These are phyloP conservation scores for Netelia virgata DNA, from an alignment of 2,888 invertebrate species.

Conservation along the genomic window DNA sequence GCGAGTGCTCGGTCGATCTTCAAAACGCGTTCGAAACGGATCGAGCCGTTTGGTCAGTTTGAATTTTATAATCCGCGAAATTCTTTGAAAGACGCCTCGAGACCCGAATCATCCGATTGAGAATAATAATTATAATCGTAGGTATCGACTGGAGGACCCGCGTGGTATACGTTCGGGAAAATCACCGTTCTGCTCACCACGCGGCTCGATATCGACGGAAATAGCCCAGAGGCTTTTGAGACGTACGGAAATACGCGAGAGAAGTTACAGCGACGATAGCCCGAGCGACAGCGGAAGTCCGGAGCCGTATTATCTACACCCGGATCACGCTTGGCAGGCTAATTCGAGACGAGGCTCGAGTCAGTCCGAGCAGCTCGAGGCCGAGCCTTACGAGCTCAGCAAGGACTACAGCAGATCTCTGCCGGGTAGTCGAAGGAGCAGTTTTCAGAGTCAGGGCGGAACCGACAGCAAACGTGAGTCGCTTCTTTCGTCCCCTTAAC, in stretches of 20 bases:
- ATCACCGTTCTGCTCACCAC: slow-evolving; percentile 92
- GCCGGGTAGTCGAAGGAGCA: slow-evolving; percentile 94
- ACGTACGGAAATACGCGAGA: slow-evolving; percentile 90
- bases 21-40: slow-evolving; percentile 95
- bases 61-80: slow-evolving; percentile 2
- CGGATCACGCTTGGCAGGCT: slow-evolving; percentile 93
- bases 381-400: slow-evolving; percentile 93
- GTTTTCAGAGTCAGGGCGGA: slow-evolving; percentile 88
- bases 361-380: slow-evolving; percentile 94
- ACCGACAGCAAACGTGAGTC: slow-evolving; percentile 83
- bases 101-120: neutral
- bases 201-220: slow-evolving; percentile 91
- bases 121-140: slow-evolving; percentile 56
- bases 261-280: slow-evolving; percentile 83
- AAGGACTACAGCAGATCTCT: slow-evolving; percentile 94
- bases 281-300: slow-evolving; percentile 84
- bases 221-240: slow-evolving; percentile 88
- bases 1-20: slow-evolving; percentile 92
- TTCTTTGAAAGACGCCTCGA: slow-evolving; percentile 9
- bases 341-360: slow-evolving; percentile 94
- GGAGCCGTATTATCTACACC: slow-evolving; percentile 90
- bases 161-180: slow-evolving; percentile 89
- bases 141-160: slow-evolving; percentile 93
- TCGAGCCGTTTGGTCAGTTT: slow-evolving; percentile 91
- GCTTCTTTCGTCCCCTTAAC: neutral